Evolutionary conservation across 2,888 invertebrate species (phyloP).

Genomic region (Dolichomitus sp.): DNA sequence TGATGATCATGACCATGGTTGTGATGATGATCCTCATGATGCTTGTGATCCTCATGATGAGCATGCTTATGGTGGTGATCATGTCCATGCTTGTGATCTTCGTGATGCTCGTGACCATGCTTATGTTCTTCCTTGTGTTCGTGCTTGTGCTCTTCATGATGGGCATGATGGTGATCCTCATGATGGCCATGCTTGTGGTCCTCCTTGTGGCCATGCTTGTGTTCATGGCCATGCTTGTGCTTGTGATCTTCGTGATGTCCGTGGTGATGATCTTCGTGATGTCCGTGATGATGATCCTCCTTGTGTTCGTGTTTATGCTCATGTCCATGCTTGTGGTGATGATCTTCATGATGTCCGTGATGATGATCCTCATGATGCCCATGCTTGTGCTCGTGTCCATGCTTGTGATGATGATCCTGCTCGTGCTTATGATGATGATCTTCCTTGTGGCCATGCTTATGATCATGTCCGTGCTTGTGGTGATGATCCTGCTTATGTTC

Average conservation of each 20-base stretch:
- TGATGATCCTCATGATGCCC: constrained; percentile 77
- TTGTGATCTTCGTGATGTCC: constrained; percentile 75
- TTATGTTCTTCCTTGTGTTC: constrained; percentile 74
- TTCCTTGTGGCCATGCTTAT: constrained; percentile 74
- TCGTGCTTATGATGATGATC: constrained; percentile 72
- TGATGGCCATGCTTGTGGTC: constrained; percentile 75
- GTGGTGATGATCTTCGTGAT: constrained; percentile 71
- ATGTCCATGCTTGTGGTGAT: constrained; percentile 77
- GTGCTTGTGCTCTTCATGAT: constrained; percentile 68
- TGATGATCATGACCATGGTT: constrained; percentile 74
- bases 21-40: constrained; percentile 77
- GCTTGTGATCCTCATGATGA: constrained; percentile 76
- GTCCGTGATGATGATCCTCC: constrained; percentile 73
- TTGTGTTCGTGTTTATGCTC: constrained; percentile 78
- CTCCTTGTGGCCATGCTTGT: constrained; percentile 74
- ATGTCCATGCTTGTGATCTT: constrained; percentile 68
- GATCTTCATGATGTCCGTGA: constrained; percentile 74
- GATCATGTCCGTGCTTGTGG: constrained; percentile 79
- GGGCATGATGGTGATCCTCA: constrained; percentile 77
- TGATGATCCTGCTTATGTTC: constrained; percentile 79
- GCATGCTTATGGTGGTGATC: constrained; percentile 65
- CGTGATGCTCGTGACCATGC: constrained; percentile 65
- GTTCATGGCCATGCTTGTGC: constrained; percentile 75
- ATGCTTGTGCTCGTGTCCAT: constrained; percentile 77
- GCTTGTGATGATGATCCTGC: constrained; percentile 73